A percentile compares a stretch with the other conserved stretches of the same genome.
These are phyloP conservation scores for Podocnemis expansa DNA, from an alignment of 2,113 vertebrate species.

Conservation along the genomic window DNA sequence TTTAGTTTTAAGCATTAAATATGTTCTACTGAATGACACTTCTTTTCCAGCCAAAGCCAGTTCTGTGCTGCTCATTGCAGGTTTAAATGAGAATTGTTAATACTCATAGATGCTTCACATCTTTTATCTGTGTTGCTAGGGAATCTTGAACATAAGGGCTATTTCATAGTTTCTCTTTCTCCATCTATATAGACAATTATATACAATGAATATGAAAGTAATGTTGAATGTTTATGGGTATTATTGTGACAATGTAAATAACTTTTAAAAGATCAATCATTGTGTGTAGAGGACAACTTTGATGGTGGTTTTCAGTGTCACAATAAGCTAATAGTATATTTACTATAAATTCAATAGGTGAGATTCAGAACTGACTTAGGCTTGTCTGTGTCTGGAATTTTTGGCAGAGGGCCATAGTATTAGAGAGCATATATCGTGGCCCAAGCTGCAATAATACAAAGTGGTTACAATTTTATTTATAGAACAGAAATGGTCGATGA, in stretches of 20 bases:
- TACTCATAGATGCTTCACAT: rapidly evolving
- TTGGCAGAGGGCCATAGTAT: background rate
- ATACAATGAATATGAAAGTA: slow-evolving; percentile 3
- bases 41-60: background rate
- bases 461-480: background rate
- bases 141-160: background rate
- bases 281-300: slow-evolving; percentile 44
- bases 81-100: rapidly evolving
- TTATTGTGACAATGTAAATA: slow-evolving; percentile 40
- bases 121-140: background rate
- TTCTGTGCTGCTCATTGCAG: background rate
- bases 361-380: background rate
- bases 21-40: background rate
- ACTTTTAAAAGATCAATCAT: background rate
- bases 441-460: background rate
- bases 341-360: background rate
- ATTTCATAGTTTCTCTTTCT: background rate
- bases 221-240: background rate
- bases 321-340: background rate
- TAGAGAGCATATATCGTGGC: background rate
- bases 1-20: background rate
- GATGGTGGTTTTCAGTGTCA: slow-evolving; percentile 55
- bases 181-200: background rate
- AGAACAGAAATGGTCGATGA: background rate
- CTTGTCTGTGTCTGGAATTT: background rate